A percentile compares a stretch with the other conserved stretches of the same genome.
These are phyloP conservation scores for Netelia melanura DNA, from an alignment of 2,888 invertebrate genomes.

Conservation along the genomic window DNA sequence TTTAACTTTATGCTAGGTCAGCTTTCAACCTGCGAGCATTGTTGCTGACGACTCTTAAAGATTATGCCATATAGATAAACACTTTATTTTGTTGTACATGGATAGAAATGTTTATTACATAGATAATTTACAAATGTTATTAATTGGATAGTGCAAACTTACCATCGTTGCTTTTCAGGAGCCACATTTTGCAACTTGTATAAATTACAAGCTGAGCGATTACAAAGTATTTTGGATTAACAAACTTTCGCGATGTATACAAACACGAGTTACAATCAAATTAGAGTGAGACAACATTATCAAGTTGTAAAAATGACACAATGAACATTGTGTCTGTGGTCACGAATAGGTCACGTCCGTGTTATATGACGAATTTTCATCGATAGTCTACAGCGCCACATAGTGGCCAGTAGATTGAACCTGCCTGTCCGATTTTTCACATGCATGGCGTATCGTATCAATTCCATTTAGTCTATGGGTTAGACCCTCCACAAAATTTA, in stretches of 20 bases:
- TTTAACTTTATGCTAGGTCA: too few relatives aligned
- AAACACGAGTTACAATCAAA: not conserved
- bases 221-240: not conserved
- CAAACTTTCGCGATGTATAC: not conserved
- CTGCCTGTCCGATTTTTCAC: not conserved
- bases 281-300: too few relatives aligned
- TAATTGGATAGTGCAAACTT: slow-evolving; percentile 1
- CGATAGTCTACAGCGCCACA: not conserved
- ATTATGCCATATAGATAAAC: not conserved
- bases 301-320: too few relatives aligned
- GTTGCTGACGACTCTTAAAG: not conserved
- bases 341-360: too few relatives aligned
- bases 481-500: not conserved
- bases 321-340: too few relatives aligned
- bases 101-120: not conserved
- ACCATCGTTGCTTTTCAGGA: slow-evolving; percentile 38
- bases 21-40: not conserved
- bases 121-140: not conserved
- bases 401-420: not conserved
- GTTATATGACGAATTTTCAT: too few relatives aligned
- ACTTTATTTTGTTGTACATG: not conserved
- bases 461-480: not conserved
- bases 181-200: slow-evolving; percentile 28
- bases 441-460: not conserved
- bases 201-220: not conserved